Evolutionary conservation across 2,113 vertebrate genomes (phyloP).

Genomic region (Elephantulus edwardii): DNA sequence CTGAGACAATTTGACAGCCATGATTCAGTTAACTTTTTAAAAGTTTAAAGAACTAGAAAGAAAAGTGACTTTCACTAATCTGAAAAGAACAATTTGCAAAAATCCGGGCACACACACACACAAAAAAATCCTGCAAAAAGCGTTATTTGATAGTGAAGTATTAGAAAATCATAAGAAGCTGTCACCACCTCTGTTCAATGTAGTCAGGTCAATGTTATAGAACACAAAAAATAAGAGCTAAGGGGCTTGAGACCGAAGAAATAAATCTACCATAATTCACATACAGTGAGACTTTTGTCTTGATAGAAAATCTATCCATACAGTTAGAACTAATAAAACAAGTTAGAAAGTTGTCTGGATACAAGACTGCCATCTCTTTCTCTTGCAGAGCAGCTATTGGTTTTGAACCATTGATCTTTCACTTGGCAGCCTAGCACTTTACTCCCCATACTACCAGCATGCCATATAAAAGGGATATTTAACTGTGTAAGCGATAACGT

Average conservation of each 20-base stretch:
- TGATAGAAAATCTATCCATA: background rate
- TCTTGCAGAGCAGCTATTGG: no score
- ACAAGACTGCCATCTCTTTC: background rate
- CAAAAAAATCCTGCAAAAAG: no score
- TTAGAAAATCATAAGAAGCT: background rate
- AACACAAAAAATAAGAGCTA: background rate
- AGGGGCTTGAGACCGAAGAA: background rate
- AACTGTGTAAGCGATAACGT: background rate
- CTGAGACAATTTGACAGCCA: background rate
- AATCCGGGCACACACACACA: background rate
- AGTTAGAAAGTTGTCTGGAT: background rate
- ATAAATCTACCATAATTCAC: background rate
- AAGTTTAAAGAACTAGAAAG: background rate
- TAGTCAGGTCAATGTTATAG: background rate
- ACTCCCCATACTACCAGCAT: background rate
- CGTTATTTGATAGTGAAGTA: background rate
- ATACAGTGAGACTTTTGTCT: background rate
- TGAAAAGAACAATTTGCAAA: conserved; percentile 6
- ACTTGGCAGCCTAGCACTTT: background rate
- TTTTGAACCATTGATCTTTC: background rate
- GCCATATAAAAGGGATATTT: background rate
- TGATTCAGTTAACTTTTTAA: conserved; percentile 17
- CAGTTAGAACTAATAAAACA: background rate
- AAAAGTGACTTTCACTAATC: background rate
- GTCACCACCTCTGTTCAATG: background rate